Percentiles rank a stretch among this genome's conserved stretches.
phyloP scores from a whole-genome alignment of 2,888 invertebrate genomes.

The Lycophotia porphyrea region DNA sequence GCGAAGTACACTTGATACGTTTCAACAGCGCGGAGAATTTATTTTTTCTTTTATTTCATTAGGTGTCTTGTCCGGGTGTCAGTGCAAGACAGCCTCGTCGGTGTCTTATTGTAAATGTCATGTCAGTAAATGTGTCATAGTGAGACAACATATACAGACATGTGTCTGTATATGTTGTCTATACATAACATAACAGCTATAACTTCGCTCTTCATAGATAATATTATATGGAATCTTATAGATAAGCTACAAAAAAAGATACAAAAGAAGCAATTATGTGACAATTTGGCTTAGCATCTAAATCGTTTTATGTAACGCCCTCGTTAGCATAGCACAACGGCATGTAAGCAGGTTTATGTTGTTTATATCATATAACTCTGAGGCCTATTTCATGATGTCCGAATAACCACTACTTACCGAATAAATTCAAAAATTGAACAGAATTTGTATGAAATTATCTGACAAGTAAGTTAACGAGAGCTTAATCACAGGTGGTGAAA shows the following conservation, averaged over 20 bases:
- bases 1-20: slow-evolving; percentile 23
- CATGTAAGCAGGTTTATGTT: slow-evolving; percentile 39
- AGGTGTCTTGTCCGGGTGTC: slow-evolving; percentile 39
- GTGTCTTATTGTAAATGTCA: slow-evolving; percentile 55
- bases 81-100: slow-evolving; percentile 33
- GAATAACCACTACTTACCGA: too few species aligned
- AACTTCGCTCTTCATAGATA: too few species aligned
- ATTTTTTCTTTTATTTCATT: slow-evolving; percentile 54
- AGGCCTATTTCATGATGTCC: too few species aligned
- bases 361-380: slow-evolving; percentile 30
- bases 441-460: too few species aligned
- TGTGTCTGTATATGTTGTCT: too few species aligned
- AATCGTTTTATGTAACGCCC: slow-evolving; percentile 40
- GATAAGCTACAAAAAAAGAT: not conserved
- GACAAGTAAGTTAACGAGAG: too few species aligned
- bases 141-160: too few species aligned
- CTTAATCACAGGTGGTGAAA: too few species aligned
- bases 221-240: slow-evolving; percentile 18
- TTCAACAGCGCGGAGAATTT: slow-evolving; percentile 45
- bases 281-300: slow-evolving; percentile 28
- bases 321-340: slow-evolving; percentile 30
- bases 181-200: too few species aligned
- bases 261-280: slow-evolving; percentile 14
- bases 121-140: slow-evolving; percentile 40
- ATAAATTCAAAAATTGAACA: too few species aligned